Evolutionary conservation across 1,140 invertebrate species (phyloP).

Genomic region (Mycetomoellerius zeteki): DNA sequence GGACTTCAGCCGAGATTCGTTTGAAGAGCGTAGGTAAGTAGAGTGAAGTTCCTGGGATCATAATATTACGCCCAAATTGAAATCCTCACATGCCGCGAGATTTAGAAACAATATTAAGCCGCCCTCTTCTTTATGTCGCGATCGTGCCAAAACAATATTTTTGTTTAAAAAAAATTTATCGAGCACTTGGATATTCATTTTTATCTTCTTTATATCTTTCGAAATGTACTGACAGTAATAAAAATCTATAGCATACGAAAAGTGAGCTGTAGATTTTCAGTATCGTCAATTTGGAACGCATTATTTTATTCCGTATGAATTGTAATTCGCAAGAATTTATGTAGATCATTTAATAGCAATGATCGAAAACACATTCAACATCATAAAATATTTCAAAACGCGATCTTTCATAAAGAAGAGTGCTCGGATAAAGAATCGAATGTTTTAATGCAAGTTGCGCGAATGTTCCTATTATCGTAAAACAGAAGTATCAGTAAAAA

Average conservation of each 20-base stretch:
- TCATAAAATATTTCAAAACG: neutral
- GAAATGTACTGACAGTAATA: neutral
- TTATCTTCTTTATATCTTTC: neutral
- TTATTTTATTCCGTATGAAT: neutral
- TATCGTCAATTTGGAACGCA: neutral
- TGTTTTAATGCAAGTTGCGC: neutral
- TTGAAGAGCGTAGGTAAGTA: constrained; percentile 93
- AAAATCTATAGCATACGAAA: neutral
- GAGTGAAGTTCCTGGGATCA: constrained; percentile 71
- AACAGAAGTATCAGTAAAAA: constrained; percentile 32
- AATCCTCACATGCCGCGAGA: constrained; percentile 56
- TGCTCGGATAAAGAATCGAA: constrained; percentile 1
- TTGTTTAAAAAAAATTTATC: neutral
- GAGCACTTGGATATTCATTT: neutral
- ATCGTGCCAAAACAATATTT: constrained; percentile 17
- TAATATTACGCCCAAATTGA: constrained; percentile 76
- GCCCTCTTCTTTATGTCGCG: constrained; percentile 68
- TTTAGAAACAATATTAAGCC: constrained; percentile 2
- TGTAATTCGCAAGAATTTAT: neutral
- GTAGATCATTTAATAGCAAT: neutral
- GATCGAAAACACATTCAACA: neutral
- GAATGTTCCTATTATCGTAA: constrained; percentile 11
- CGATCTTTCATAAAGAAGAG: constrained; percentile 65
- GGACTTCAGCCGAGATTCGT: constrained; percentile 94
- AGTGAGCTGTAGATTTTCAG: neutral